A percentile compares a stretch with the other conserved stretches of the same genome.
Evolutionary conservation across 2,797 vertebrate species (phyloP).

Genomic region (Gobionotothen gibberifrons): DNA sequence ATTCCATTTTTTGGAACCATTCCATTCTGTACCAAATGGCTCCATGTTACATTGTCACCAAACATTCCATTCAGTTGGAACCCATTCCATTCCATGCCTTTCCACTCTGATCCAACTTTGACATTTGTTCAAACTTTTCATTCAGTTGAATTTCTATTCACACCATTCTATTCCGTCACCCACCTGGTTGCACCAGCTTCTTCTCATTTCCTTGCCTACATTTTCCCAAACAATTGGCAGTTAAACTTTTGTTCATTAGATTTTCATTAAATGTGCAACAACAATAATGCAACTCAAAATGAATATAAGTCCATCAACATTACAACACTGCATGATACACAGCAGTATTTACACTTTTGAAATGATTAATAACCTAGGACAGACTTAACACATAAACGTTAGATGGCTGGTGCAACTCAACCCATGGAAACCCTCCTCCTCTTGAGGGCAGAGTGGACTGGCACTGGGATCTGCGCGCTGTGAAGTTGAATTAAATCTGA

Average conservation of each 20-base stretch:
- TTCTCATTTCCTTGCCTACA: fast-evolving
- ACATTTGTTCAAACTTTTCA: background rate
- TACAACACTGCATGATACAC: no score
- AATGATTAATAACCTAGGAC: background rate
- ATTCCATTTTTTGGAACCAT: no score
- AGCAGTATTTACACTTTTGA: no score
- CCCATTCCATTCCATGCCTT: background rate
- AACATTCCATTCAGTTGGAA: background rate
- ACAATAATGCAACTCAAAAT: no score
- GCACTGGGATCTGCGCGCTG: slow-evolving; percentile 1
- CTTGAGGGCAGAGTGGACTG: slow-evolving; percentile 14
- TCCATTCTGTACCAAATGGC: no score
- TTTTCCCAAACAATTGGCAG: background rate
- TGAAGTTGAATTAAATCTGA: slow-evolving; percentile 4
- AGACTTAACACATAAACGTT: background rate
- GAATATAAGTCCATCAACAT: no score
- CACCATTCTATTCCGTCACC: background rate
- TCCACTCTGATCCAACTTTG: background rate
- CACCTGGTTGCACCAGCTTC: background rate
- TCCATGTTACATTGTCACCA: no score
- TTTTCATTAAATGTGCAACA: no score
- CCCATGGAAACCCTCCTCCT: background rate
- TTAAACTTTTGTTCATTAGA: no score
- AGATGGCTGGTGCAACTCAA: background rate
- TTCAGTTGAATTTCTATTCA: background rate